These are phyloP conservation scores for Morpho deidamia DNA, from an alignment of 2,888 invertebrate species.

Conservation along the genomic window DNA sequence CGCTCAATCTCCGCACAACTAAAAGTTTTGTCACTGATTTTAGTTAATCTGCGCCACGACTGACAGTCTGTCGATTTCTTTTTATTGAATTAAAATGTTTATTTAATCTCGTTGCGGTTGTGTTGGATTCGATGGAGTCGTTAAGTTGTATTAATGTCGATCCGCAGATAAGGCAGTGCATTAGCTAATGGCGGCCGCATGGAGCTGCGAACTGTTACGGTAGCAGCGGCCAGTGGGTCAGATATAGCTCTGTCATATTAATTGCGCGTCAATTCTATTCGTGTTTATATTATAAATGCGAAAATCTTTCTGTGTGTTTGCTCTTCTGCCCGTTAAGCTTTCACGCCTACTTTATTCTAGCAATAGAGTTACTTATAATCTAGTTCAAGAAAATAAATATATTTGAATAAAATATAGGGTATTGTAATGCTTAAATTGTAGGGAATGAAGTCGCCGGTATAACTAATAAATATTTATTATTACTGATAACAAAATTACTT, in stretches of 20 bases:
- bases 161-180: slow-evolving; percentile 7
- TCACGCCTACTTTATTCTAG: no score
- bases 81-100: slow-evolving; percentile 33
- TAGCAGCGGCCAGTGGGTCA: not conserved
- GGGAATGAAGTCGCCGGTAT: no score
- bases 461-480: no score
- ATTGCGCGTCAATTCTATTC: not conserved
- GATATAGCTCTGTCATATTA: not conserved
- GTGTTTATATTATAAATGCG: not conserved
- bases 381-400: no score
- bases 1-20: slow-evolving; percentile 49
- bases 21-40: slow-evolving; percentile 48
- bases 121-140: slow-evolving; percentile 18
- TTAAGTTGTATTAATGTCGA: slow-evolving; percentile 14
- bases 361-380: no score
- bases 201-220: not conserved
- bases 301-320: not conserved
- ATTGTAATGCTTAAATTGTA: no score
- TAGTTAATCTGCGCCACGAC: slow-evolving; percentile 52
- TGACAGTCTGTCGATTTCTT: slow-evolving; percentile 45
- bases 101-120: slow-evolving; percentile 23
- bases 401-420: no score
- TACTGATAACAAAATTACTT: no score
- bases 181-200: slow-evolving; percentile 10
- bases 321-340: no score